A percentile compares a stretch with the other conserved stretches of the same genome.
Conservation (phyloP, 2,888 invertebrate genomes). For the Hirtodrosophila duncani region DNA sequence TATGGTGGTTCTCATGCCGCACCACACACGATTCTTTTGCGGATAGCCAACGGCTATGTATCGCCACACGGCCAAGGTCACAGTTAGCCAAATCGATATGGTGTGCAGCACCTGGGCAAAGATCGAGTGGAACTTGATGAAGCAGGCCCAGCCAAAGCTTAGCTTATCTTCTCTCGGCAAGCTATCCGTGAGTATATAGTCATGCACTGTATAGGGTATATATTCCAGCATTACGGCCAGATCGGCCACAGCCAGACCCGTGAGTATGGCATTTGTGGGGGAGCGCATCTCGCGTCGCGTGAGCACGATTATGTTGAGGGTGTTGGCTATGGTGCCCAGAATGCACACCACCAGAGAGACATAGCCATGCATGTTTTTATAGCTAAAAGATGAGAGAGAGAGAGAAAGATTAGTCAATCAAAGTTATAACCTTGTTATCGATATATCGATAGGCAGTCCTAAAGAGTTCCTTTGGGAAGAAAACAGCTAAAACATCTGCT, state of each 20-base stretch:
- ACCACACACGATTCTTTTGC: constrained; percentile 88
- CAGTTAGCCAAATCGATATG: constrained; percentile 94
- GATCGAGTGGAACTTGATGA: constrained; percentile 93
- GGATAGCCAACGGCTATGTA: constrained; percentile 92
- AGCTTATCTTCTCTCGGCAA: constrained; percentile 80
- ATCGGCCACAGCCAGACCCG: constrained; percentile 93
- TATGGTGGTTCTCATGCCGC: constrained; percentile 87
- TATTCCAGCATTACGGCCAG: constrained; percentile 96
- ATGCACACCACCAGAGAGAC: constrained; percentile 91
- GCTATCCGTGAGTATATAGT: constrained; percentile 82
- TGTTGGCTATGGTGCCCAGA: constrained; percentile 93
- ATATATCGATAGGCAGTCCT: no score
- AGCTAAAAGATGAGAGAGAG: constrained; percentile 76
- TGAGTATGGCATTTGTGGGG: constrained; percentile 94
- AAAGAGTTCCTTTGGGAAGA: no score
- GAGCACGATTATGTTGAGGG: constrained; percentile 93
- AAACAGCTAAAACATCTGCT: no score
- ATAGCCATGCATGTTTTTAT: constrained; percentile 89
- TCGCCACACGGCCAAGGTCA: constrained; percentile 94
- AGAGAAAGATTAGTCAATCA: no score
- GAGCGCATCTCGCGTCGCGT: constrained; percentile 93
- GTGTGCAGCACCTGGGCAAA: constrained; percentile 93
- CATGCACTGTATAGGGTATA: constrained; percentile 91
- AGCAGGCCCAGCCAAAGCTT: constrained; percentile 88
- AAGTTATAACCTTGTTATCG: no score